Percentiles rank a stretch among this genome's conserved stretches.
Evolutionary conservation across 2,797 vertebrate genomes (phyloP).

Genomic region (Staurois parvus): DNA sequence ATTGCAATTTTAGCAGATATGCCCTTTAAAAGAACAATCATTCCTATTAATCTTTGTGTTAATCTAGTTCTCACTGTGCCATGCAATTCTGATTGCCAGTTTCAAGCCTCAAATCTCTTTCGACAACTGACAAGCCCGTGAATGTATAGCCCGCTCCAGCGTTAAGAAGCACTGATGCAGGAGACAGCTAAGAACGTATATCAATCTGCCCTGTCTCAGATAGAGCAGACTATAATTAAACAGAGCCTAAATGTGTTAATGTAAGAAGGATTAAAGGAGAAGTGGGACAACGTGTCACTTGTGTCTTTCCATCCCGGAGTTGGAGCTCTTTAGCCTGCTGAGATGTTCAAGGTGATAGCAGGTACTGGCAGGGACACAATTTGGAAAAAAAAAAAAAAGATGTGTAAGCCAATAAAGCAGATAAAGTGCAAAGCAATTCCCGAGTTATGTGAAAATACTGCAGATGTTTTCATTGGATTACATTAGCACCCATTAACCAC

Average conservation of each 20-base stretch:
- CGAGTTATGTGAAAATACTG: constrained; percentile 52
- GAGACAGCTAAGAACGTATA: constrained; percentile 11
- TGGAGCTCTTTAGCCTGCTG: constrained; percentile 23
- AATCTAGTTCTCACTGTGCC: not conserved
- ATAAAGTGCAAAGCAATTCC: constrained; percentile 53
- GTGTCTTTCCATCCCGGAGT: constrained; percentile 8
- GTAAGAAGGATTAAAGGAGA: constrained; percentile 2
- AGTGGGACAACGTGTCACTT: constrained; percentile 12
- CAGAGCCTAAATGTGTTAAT: not conserved
- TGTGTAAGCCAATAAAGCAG: constrained; percentile 54
- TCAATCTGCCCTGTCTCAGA: constrained; percentile 25
- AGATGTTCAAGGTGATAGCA: constrained; percentile 52
- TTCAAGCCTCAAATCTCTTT: not conserved
- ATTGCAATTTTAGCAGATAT: too few species aligned
- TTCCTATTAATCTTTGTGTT: too few species aligned
- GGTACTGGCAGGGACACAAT: constrained; percentile 55
- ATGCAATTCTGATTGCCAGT: not conserved
- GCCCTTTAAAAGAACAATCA: too few species aligned
- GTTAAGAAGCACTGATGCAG: constrained; percentile 25
- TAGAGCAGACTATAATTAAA: constrained; percentile 33
- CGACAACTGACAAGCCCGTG: constrained; percentile 14
- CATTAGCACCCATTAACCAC: constrained; percentile 57
- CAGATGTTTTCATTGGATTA: constrained; percentile 57
- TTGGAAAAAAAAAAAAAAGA: constrained; percentile 54
- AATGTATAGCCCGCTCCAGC: not conserved